Base-by-base conservation (phyloP, 2,888 invertebrate genomes). In the Heliconius aoede region DNA sequence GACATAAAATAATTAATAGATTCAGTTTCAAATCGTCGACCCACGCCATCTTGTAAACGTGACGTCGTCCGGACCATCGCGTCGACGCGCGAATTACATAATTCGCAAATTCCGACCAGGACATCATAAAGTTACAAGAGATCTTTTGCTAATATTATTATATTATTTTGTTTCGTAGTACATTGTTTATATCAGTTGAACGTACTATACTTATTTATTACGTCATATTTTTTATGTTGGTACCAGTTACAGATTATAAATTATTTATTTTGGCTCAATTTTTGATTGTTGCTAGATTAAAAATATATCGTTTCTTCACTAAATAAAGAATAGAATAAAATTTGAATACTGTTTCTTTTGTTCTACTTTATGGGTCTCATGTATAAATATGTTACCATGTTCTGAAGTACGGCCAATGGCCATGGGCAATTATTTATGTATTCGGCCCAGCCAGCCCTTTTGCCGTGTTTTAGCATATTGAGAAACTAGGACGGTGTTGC, bases 81-180 rank as follows among this genome's bases (percentile, higher is more conserved):
- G 72, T 61, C 46, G 65, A 67, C 65, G 28, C 55, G 32, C 65
- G 51, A 67, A 74, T 67, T 74, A 74, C 32, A 67, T 74, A 74
- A 58, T 74, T 74, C 58, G 73, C 73, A 51, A 73, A 73, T 65
- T 55, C 3, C 4, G 28, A 73, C 73, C 64, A 73, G 73, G 73
- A 73, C 30, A 73, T 55, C 73, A 73, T 64, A 36, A 24, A 13
- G 21, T 36, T 55, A 55, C 21, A 65, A 58, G 55, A 64, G 65
- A 26, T 64, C 32, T 24, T 46, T 64, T 55, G 30, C 51, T 69
- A 55, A 69, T 30, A 55, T 69, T 55, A 4, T n/a, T n/a, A n/a
- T n/a, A n/a, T n/a, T 69, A 40, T 69, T 69, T 30, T 55, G 69
- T 55, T 24, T 55, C 51, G n/a, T n/a, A 13, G 36, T 36, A 15